Evolutionary conservation across 2,888 invertebrate species (phyloP).

Genomic region (Luperina testacea): DNA sequence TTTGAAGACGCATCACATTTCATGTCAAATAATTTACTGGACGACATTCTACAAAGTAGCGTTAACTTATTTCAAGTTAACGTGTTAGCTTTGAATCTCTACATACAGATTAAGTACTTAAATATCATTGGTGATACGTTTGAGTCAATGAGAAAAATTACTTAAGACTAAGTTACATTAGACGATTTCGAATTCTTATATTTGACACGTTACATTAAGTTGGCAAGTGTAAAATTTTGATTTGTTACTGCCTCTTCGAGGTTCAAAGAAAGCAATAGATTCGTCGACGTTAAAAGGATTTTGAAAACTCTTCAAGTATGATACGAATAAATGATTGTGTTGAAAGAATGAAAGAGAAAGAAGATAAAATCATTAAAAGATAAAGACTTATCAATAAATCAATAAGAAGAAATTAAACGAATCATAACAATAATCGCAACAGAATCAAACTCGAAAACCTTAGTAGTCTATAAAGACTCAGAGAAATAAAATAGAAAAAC

Average conservation of each 20-base stretch:
- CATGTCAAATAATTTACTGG: slow-evolving; percentile 19
- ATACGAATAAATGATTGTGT: background rate
- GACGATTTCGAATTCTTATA: slow-evolving; percentile 58
- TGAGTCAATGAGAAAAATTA: slow-evolving; percentile 65
- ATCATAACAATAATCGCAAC: background rate
- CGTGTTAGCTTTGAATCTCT: slow-evolving; percentile 35
- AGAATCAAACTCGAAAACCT: background rate
- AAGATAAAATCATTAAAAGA: background rate
- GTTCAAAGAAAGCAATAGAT: slow-evolving; percentile 17
- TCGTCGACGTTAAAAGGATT: background rate
- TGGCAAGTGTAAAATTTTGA: slow-evolving; percentile 68
- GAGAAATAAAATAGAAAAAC: background rate
- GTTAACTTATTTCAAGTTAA: slow-evolving; percentile 31
- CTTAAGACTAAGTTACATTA: slow-evolving; percentile 64
- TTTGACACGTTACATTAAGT: slow-evolving; percentile 62
- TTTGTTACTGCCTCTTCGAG: slow-evolving; percentile 29
- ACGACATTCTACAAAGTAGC: slow-evolving; percentile 31
- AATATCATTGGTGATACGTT: slow-evolving; percentile 70
- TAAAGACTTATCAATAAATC: background rate
- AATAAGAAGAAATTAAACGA: background rate
- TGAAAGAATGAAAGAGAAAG: background rate
- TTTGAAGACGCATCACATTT: slow-evolving; percentile 5
- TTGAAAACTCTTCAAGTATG: background rate
- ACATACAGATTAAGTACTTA: slow-evolving; percentile 70
- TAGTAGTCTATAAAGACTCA: background rate